These are phyloP conservation scores for Octodon degus DNA, from an alignment of 2,113 vertebrate species.

Conservation along the genomic window DNA sequence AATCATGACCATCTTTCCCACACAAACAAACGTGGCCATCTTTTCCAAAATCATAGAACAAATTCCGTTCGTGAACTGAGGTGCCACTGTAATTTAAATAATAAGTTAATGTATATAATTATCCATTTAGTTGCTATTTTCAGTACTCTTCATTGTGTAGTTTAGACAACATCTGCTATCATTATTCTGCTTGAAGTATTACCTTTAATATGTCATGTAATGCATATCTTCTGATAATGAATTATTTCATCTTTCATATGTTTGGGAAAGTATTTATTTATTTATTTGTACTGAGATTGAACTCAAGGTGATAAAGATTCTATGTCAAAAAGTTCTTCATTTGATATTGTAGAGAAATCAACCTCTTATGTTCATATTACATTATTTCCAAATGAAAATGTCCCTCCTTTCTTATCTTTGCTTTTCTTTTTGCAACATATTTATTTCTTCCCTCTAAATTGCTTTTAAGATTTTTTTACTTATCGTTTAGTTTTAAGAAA, in stretches of 20 bases:
- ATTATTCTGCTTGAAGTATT: slow-evolving; percentile 36
- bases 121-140: not conserved
- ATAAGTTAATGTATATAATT: not conserved
- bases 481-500: slow-evolving; percentile 46
- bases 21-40: not conserved
- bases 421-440: not conserved
- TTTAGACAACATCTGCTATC: not conserved
- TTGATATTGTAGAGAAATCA: not conserved
- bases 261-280: not conserved
- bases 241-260: slow-evolving; percentile 52
- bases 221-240: slow-evolving; percentile 37
- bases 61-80: not conserved
- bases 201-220: slow-evolving; percentile 33
- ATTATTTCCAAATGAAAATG: slow-evolving; percentile 11
- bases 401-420: not conserved
- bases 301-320: not conserved
- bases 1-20: not conserved
- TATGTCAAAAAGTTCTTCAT: not conserved
- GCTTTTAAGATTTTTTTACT: slow-evolving; percentile 23
- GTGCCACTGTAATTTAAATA: slow-evolving; percentile 12
- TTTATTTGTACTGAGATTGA: not conserved
- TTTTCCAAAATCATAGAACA: not conserved
- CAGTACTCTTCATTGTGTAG: slow-evolving; percentile 4
- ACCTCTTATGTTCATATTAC: not conserved
- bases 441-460: not conserved